These are phyloP conservation scores for Eristalis intricaria DNA, from an alignment of 2,888 invertebrate genomes.

Conservation along the genomic window DNA sequence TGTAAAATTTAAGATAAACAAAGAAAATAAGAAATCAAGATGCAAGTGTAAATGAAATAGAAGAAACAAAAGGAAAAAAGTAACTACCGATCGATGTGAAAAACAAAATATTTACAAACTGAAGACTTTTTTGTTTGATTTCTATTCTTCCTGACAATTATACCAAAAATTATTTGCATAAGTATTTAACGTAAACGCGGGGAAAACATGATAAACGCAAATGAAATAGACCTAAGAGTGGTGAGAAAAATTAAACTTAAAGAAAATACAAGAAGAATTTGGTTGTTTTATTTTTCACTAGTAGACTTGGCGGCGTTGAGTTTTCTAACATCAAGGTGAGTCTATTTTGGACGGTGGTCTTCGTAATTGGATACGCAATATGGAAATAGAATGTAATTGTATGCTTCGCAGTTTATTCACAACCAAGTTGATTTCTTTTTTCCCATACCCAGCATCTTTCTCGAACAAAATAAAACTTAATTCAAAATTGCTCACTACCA, in stretches of 20 bases:
- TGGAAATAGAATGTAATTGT: no score
- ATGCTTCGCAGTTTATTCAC: no score
- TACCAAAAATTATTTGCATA: constrained; percentile 68
- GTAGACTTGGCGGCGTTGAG: no score
- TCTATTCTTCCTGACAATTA: constrained; percentile 58
- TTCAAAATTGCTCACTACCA: no score
- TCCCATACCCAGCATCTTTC: no score
- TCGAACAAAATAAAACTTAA: no score
- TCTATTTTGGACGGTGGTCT: no score
- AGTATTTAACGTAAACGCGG: constrained; percentile 41
- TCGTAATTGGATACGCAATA: no score
- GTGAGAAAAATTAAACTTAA: constrained; percentile 52
- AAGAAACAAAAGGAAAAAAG: constrained; percentile 7
- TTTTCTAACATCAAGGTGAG: no score
- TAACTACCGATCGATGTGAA: constrained; percentile 20
- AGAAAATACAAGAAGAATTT: constrained; percentile 1
- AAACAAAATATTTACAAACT: neutral
- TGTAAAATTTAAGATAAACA: constrained; percentile 31
- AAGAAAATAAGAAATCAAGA: constrained; percentile 18
- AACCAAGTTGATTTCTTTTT: no score
- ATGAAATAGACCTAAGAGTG: constrained; percentile 54
- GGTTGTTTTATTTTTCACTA: neutral
- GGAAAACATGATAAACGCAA: constrained; percentile 14
- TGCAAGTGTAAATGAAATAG: constrained; percentile 43
- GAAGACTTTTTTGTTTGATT: constrained; percentile 33